A percentile compares a stretch with the other conserved stretches of the same genome.
Conservation (phyloP, 2,797 vertebrate species). For the Microchirus variegatus region DNA sequence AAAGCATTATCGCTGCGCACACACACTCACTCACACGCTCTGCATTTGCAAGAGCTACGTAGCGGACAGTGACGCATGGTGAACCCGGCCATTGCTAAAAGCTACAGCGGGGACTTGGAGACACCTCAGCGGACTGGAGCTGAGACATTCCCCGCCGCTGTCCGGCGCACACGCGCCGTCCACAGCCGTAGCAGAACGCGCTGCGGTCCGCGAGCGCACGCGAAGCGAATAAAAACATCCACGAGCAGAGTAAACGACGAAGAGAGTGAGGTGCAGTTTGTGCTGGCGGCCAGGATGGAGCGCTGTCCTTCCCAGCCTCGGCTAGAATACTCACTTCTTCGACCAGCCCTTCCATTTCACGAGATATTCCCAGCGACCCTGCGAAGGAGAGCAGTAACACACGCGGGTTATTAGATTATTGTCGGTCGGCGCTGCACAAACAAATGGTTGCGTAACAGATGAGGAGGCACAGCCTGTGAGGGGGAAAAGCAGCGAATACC, state of each 20-base stretch:
- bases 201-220: neutral
- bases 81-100: slow-evolving; percentile 64
- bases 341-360: slow-evolving; percentile 99
- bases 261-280: slow-evolving; percentile 57
- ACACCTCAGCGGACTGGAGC: slow-evolving; percentile 10
- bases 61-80: slow-evolving; percentile 66
- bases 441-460: slow-evolving; percentile 59
- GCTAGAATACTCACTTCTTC: slow-evolving; percentile 95
- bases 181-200: neutral
- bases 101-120: slow-evolving; percentile 35
- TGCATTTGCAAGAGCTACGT: slow-evolving; percentile 47
- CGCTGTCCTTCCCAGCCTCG: slow-evolving; percentile 66
- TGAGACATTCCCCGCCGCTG: neutral
- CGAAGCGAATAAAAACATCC: slow-evolving; percentile 25
- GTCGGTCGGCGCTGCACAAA: slow-evolving; percentile 44
- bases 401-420: slow-evolving; percentile 42
- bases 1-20: slow-evolving; percentile 19
- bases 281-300: slow-evolving; percentile 67
- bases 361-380: slow-evolving; percentile 99
- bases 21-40: slow-evolving; percentile 25
- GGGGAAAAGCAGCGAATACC: slow-evolving; percentile 75
- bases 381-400: slow-evolving; percentile 65
- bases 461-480: slow-evolving; percentile 31
- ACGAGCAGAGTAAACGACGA: slow-evolving; percentile 18
- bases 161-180: neutral